Percentiles rank a stretch among this genome's conserved stretches.
phyloP scores from a whole-genome alignment of 2,113 vertebrate species.

The Petroica traversi region DNA sequence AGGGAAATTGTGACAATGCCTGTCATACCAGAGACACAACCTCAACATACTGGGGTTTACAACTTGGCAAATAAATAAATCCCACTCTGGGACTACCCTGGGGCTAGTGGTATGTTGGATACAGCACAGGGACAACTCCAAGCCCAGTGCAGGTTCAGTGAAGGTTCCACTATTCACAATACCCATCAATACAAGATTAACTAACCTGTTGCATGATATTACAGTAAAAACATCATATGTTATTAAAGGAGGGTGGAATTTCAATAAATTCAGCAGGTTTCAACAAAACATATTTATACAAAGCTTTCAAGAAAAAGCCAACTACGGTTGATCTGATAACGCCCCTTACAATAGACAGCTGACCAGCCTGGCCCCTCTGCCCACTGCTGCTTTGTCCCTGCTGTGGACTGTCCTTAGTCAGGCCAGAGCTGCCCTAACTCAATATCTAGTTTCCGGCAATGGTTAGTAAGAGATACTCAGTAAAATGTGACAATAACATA shows the following conservation, averaged over 20 bases:
- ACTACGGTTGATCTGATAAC: background rate
- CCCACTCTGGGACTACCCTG: background rate
- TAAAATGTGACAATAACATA: background rate
- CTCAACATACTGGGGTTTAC: background rate
- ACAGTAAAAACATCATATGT: background rate
- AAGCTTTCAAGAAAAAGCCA: background rate
- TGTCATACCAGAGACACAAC: background rate
- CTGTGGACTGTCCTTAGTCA: too few relatives aligned
- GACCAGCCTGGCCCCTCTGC: background rate
- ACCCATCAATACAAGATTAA: background rate
- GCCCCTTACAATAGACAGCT: background rate
- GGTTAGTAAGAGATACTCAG: background rate
- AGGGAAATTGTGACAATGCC: background rate
- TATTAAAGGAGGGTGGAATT: background rate
- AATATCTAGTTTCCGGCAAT: background rate
- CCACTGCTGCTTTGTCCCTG: background rate
- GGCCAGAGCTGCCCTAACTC: too few relatives aligned
- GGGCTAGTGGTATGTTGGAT: background rate
- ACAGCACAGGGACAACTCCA: background rate
- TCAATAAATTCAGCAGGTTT: background rate
- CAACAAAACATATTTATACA: background rate
- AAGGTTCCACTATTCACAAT: background rate
- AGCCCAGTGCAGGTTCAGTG: rapidly evolving
- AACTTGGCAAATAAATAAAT: background rate
- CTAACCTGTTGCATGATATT: background rate